Percentiles rank a stretch among this genome's conserved stretches.
Conservation (phyloP, 1,140 invertebrate genomes). For the Drosophila rufa region DNA sequence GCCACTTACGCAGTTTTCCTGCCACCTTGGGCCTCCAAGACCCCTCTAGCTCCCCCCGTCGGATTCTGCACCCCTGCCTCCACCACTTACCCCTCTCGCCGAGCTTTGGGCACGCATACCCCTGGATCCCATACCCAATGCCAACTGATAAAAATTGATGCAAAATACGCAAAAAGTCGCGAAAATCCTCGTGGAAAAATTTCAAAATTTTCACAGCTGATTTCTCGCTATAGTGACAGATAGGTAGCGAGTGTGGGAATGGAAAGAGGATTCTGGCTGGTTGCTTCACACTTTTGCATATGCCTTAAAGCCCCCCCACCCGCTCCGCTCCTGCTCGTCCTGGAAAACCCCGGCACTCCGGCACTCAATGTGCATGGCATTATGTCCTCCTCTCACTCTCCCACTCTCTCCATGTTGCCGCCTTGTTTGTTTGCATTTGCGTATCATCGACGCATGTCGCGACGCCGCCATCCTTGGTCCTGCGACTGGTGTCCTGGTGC, state of each 20-base stretch:
- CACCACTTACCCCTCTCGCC: neutral
- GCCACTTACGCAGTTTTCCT: slow-evolving; percentile 69
- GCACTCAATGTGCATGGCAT: slow-evolving; percentile 67
- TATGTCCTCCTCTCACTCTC: slow-evolving; percentile 42
- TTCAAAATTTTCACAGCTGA: slow-evolving; percentile 85
- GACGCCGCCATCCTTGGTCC: slow-evolving; percentile 59
- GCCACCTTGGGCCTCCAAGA: slow-evolving; percentile 27
- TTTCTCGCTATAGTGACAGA: slow-evolving; percentile 63
- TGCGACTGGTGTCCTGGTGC: slow-evolving; percentile 32
- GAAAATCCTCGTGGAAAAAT: slow-evolving; percentile 85
- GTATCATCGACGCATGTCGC: slow-evolving; percentile 83
- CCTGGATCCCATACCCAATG: slow-evolving; percentile 32
- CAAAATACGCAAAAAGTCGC: slow-evolving; percentile 84
- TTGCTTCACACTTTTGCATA: slow-evolving; percentile 74
- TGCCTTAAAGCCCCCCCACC: slow-evolving; percentile 56
- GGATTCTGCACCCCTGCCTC: neutral
- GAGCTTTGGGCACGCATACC: slow-evolving; percentile 11
- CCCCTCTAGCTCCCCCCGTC: too few relatives aligned
- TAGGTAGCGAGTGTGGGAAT: slow-evolving; percentile 34
- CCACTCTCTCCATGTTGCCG: slow-evolving; percentile 38
- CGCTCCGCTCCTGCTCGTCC: neutral
- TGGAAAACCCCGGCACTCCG: slow-evolving; percentile 16
- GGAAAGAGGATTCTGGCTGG: slow-evolving; percentile 60
- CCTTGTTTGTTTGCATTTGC: slow-evolving; percentile 79
- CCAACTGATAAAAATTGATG: slow-evolving; percentile 83